A percentile compares a stretch with the other conserved stretches of the same genome.
Evolutionary conservation across 2,113 vertebrate species (phyloP).

Genomic region (Gobiocypris rarus): DNA sequence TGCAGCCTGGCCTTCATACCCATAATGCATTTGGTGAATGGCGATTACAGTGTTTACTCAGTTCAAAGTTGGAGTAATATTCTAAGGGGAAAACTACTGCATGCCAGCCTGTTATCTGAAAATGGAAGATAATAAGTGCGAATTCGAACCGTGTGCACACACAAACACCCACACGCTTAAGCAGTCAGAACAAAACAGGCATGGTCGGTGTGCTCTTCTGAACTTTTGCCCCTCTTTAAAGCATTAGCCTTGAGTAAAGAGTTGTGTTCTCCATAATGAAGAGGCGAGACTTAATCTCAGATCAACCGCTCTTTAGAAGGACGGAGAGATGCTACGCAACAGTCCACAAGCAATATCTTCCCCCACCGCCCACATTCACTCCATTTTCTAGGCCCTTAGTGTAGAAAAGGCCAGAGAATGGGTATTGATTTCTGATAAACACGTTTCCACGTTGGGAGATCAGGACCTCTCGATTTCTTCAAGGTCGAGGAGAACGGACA

Average conservation of each 20-base stretch:
- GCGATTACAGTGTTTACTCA: conserved; percentile 57
- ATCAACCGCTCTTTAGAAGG: conserved; percentile 64
- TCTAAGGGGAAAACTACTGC: conserved; percentile 45
- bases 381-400: conserved; percentile 48
- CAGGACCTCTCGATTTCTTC: conserved; percentile 62
- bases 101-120: conserved; percentile 40
- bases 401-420: conserved; percentile 66
- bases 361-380: conserved; percentile 44
- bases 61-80: conserved; percentile 45
- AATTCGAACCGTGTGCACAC: conserved; percentile 17
- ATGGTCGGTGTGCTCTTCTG: conserved; percentile 55
- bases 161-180: conserved; percentile 32
- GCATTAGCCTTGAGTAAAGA: conserved; percentile 63
- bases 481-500: conserved; percentile 61
- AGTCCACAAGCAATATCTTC: not conserved
- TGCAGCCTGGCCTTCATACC: conserved; percentile 37
- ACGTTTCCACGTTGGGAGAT: conserved; percentile 63
- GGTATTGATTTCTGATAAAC: conserved; percentile 74
- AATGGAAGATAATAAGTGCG: conserved; percentile 45
- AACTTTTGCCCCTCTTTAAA: conserved; percentile 67
- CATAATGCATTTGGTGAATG: conserved; percentile 43
- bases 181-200: conserved; percentile 46
- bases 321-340: conserved; percentile 16
- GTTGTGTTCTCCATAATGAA: conserved; percentile 66
- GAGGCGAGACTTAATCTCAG: conserved; percentile 70